Base-by-base conservation (phyloP, 2,797 vertebrate species). In the Coendou prehensilis region DNA sequence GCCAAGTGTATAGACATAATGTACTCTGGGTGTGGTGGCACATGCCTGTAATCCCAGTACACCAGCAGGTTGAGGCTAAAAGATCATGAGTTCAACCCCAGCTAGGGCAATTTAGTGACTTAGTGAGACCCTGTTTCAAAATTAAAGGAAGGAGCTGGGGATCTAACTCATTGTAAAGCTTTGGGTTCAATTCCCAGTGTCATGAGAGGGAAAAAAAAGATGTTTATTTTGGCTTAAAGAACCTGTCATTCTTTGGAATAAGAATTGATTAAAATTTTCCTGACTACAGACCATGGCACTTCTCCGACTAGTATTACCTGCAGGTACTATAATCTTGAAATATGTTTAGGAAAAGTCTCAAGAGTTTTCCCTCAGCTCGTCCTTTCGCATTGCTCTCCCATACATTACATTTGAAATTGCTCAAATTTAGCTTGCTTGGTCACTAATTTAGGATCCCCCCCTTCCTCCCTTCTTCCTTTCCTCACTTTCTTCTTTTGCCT, bases 181-280 rank as follows among this genome's bases (percentile, higher is more conserved):
- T 28, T 50, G 45, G 73, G 26, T 50, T 76, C 14, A 9, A 76
- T 30, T 76, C 11, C 26, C 13, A 76, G 13, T 76, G 45, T 50
- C 13, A 30, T 15, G 26, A 13, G 13, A 76, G 45, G 45, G n/a
- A n/a, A 23, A 30, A 76, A 75, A 75, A n/a, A 75, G 28, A 10
- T 4, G 9, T 30, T 50, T 52, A 87, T 26, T 92, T 90, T 93
- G 50, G 10, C 61, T 95, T 92, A 56, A 81, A 89, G 41, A 73
- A 89, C 15, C 5, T 92, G 28, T 87, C 30, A 28, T 80, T 80
- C 23, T 86, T 73, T 78, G 26, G 57, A 95, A 63, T 45, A 88
- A 79, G 73, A 91, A 50, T 69, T 88, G 54, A 91, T 75, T 92
- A 88, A 82, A 81, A 69, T 59, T 33, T 59, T 56, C 73, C 18